phyloP scores from a whole-genome alignment of 2,797 vertebrate species.

The Acanthopagrus latus region DNA sequence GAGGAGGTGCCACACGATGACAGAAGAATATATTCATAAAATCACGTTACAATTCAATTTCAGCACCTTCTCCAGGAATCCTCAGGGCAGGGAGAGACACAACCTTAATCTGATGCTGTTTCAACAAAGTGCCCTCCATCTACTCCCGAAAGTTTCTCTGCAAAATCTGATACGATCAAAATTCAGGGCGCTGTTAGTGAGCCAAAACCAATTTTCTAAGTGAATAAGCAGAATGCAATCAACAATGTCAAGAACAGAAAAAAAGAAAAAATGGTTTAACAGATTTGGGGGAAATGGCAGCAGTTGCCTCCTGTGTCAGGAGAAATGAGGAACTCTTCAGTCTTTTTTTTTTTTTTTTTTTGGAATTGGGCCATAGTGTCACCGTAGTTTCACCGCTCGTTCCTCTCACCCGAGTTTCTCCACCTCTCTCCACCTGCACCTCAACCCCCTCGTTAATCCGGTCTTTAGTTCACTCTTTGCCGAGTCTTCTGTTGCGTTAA shows the following conservation, averaged over 20 bases:
- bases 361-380: not conserved
- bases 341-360: conserved; percentile 13
- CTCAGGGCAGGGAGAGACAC: not conserved
- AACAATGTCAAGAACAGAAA: conserved; percentile 24
- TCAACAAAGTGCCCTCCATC: not conserved
- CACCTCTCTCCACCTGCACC: too few species aligned
- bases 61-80: not conserved
- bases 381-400: too few species aligned
- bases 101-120: not conserved
- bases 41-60: not conserved
- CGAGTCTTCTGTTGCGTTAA: too few species aligned
- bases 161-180: conserved; percentile 5
- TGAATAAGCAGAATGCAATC: conserved; percentile 17
- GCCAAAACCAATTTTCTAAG: conserved; percentile 34
- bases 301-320: conserved; percentile 2
- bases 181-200: not conserved
- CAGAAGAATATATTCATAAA: not conserved
- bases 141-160: not conserved
- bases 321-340: conserved; percentile 24
- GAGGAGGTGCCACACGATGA: not conserved
- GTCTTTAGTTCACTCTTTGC: too few species aligned
- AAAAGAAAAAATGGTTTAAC: not conserved
- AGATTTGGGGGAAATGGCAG: conserved; percentile 14
- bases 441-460: too few species aligned
- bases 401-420: too few species aligned